Evolutionary conservation across 2,113 vertebrate genomes (phyloP).

Genomic region (Catharus fuscescens): DNA sequence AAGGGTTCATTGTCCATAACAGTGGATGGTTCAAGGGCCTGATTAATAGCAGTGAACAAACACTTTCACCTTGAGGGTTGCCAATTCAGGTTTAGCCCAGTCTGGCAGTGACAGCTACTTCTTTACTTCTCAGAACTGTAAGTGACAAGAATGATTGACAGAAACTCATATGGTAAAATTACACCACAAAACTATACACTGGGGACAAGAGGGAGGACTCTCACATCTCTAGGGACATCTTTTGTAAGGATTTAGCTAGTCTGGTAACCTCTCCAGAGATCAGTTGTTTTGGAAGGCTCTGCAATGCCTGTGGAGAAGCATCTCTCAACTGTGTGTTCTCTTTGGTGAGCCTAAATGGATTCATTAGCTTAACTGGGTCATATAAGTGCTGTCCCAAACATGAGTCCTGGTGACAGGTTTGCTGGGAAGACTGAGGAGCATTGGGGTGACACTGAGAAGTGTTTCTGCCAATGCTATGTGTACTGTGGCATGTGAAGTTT

Average conservation of each 20-base stretch:
- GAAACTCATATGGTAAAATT: neutral
- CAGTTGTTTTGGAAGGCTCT: neutral
- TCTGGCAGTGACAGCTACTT: neutral
- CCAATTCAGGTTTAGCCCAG: neutral
- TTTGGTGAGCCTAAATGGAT: neutral
- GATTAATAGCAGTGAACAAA: neutral
- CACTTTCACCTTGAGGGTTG: constrained; percentile 6
- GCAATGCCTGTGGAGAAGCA: neutral
- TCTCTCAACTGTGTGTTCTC: neutral
- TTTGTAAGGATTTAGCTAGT: neutral
- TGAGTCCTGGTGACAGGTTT: neutral
- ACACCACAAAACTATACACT: neutral
- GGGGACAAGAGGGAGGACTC: neutral
- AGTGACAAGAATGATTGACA: neutral
- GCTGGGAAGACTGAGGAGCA: neutral
- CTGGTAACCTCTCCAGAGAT: neutral
- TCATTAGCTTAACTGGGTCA: neutral
- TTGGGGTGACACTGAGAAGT: neutral
- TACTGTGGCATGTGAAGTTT: neutral
- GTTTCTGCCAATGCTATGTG: neutral
- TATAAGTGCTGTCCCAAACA: neutral
- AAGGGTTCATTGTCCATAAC: neutral
- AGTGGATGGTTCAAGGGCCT: neutral
- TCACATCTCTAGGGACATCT: neutral
- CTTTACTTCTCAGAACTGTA: neutral